Evolutionary conservation across 2,797 vertebrate genomes (phyloP).

Genomic region (Gymnothorax reevesii): DNA sequence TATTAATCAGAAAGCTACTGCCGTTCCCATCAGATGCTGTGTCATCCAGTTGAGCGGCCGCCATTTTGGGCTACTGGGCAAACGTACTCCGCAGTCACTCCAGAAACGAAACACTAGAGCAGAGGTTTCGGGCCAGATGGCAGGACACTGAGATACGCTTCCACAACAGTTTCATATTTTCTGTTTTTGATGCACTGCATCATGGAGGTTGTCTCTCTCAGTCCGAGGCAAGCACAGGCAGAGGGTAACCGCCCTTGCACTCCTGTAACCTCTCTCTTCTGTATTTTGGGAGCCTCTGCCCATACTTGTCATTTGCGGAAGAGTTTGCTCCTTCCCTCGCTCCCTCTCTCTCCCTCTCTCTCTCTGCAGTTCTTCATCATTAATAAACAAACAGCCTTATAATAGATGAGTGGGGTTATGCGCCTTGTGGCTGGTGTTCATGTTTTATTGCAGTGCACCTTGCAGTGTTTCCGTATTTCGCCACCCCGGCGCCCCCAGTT

Average conservation of each 20-base stretch:
- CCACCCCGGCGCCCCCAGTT: background rate
- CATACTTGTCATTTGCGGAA: background rate
- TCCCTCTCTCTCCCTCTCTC: background rate
- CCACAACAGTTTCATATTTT: background rate
- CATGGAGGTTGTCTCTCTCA: background rate
- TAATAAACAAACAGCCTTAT: background rate
- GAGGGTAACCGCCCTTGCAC: background rate
- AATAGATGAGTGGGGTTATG: background rate
- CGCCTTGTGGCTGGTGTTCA: background rate
- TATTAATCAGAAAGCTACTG: background rate
- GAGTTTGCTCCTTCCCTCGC: background rate
- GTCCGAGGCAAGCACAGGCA: constrained; percentile 12
- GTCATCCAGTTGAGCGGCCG: background rate
- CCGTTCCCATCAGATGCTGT: background rate
- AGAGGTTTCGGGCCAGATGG: background rate
- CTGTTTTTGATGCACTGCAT: background rate
- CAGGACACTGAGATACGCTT: background rate
- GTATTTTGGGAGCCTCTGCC: background rate
- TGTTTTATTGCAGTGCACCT: background rate
- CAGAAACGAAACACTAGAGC: background rate
- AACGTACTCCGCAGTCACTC: background rate
- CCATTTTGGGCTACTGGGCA: background rate
- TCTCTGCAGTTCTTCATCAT: background rate
- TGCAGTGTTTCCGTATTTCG: background rate
- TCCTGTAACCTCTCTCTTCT: background rate